Evolutionary conservation across 2,888 invertebrate species (phyloP).

Genomic region (Andrena minutula): DNA sequence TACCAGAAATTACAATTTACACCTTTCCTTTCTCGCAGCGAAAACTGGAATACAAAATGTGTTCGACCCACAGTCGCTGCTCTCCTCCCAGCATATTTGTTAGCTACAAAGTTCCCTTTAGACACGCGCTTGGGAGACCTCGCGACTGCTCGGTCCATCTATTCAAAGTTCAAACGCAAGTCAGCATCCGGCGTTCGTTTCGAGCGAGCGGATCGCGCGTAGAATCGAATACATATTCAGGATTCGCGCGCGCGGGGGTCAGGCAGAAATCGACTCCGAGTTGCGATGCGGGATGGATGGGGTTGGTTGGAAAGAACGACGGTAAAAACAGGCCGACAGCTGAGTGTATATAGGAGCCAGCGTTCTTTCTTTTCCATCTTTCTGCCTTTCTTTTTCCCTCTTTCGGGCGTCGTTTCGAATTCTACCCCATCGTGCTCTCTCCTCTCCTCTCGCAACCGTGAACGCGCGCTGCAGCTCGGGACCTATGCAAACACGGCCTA

Average conservation of each 20-base stretch:
- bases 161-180: not conserved
- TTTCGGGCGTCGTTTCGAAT: constrained; percentile 9
- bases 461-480: constrained; percentile 65
- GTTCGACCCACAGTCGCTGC: too few relatives aligned
- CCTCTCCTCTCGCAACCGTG: constrained; percentile 54
- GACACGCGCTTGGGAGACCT: too few relatives aligned
- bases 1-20: not conserved
- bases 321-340: constrained; percentile 83
- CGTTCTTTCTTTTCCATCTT: constrained; percentile 47
- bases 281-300: constrained; percentile 32
- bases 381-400: constrained; percentile 30
- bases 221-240: not conserved
- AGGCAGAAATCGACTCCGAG: constrained; percentile 25
- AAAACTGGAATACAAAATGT: not conserved
- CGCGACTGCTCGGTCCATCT: not conserved
- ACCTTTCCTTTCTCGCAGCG: not conserved
- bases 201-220: not conserved
- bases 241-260: constrained; percentile 9
- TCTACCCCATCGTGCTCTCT: constrained; percentile 9
- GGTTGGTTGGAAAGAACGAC: constrained; percentile 46
- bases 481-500: constrained; percentile 76
- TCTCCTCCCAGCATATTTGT: too few relatives aligned
- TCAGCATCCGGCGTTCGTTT: not conserved
- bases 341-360: constrained; percentile 82
- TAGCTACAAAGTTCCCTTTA: too few relatives aligned